A percentile compares a stretch with the other conserved stretches of the same genome.
These are phyloP conservation scores for Acestrorhynchus altus DNA, from an alignment of 2,797 vertebrate species.

Conservation along the genomic window DNA sequence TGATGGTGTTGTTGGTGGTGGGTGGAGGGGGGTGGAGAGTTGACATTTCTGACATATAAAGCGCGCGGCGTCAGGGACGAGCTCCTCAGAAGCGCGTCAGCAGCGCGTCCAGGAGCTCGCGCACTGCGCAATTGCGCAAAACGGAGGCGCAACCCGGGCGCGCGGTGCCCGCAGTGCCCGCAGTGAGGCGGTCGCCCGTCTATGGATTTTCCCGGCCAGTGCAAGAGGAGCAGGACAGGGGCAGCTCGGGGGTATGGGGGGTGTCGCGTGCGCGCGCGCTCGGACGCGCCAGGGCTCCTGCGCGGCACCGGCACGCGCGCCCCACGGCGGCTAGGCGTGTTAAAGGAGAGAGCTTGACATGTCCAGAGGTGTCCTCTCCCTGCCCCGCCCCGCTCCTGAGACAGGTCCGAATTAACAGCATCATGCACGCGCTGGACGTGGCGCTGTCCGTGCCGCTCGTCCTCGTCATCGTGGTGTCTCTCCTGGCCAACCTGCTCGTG, in stretches of 20 bases:
- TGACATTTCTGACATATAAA: constrained; percentile 48
- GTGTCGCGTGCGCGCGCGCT: constrained; percentile 53
- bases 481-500: constrained; percentile 97
- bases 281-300: constrained; percentile 14
- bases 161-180: too few species aligned
- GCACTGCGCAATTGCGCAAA: constrained; percentile 74
- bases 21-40: constrained; percentile 44
- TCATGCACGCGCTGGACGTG: constrained; percentile 34
- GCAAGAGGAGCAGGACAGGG: constrained; percentile 66
- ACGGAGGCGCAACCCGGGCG: neutral
- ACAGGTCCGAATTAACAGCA: too few species aligned
- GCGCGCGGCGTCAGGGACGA: constrained; percentile 37
- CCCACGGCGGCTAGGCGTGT: constrained; percentile 50
- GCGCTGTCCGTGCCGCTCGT: constrained; percentile 54
- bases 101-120: constrained; percentile 11
- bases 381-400: neutral
- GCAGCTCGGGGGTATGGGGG: constrained; percentile 71
- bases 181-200: constrained; percentile 20
- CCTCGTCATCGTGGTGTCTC: constrained; percentile 68
- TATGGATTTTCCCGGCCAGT: constrained; percentile 67
- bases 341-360: neutral
- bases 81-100: constrained; percentile 29
- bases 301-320: constrained; percentile 54
- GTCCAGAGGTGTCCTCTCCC: neutral
- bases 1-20: neutral